A percentile compares a stretch with the other conserved stretches of the same genome.
phyloP scores from a whole-genome alignment of 2,888 invertebrate species.

The Drosophila atripex region DNA sequence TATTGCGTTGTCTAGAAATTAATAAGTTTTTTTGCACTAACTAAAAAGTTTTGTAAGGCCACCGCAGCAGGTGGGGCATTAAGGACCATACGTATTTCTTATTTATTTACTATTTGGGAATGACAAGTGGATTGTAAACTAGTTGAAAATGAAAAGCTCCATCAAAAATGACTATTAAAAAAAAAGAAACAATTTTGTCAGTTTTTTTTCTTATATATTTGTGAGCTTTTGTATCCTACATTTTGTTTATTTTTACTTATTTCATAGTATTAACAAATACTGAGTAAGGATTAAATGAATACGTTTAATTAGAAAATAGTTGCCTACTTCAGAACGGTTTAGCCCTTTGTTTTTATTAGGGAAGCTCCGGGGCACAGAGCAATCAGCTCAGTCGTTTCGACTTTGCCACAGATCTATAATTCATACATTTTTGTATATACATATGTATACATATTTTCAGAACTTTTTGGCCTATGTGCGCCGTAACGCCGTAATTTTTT shows the following conservation, averaged over 20 bases:
- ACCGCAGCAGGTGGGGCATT: conserved; percentile 15
- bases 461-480: conserved; percentile 26
- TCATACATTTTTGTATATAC: conserved; percentile 8
- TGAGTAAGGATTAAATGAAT: neutral
- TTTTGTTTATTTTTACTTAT: neutral
- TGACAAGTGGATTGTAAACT: neutral
- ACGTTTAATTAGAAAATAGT: neutral
- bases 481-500: conserved; percentile 6
- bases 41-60: conserved; percentile 8
- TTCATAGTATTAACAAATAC: neutral
- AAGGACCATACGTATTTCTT: neutral
- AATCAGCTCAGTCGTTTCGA: conserved; percentile 1
- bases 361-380: conserved; percentile 1
- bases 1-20: conserved; percentile 28
- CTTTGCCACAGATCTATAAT: conserved; percentile 10
- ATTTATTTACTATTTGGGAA: neutral
- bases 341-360: neutral
- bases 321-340: neutral
- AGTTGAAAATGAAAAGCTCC: conserved; percentile 10
- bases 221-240: neutral
- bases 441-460: conserved; percentile 28
- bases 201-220: neutral
- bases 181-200: neutral
- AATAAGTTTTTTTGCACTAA: conserved; percentile 17
- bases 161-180: conserved; percentile 15